Evolutionary conservation across 2,113 vertebrate genomes (phyloP), one percentile per base, ranked within the genome.

Genomic region (Antechinus stuartii): DNA sequence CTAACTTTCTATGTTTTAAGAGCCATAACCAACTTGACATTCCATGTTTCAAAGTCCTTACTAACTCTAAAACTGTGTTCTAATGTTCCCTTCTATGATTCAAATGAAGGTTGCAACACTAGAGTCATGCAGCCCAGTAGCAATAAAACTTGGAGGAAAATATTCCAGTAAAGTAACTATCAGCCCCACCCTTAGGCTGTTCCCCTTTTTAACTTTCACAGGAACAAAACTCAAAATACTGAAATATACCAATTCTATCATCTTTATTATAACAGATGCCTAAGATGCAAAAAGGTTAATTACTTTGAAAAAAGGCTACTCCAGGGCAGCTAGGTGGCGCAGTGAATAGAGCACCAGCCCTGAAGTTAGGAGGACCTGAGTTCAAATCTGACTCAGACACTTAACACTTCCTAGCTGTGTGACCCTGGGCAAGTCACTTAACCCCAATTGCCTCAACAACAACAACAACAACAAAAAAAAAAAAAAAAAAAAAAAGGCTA

Each of bases 161-260:
- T 61, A 22, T 55, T 22, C 91, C 27, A 50, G 90, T 26, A 52
- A 90, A 96, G 92, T 95, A 91, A 95, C 94, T 90, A 93, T 25
- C 94, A 96, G 53, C 61, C 96, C 95, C 27, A 0, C 52, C 54
- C 92, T 49, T 23, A 49, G 52, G 93, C 42, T 90, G 96, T 96
- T 97, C 95, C 91, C 93, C 93, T 97, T 97, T 91, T 94, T 91
- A 92, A 96, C 94, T 96, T 97, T 94, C 96, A 91, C 84, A 95
- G 42, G 53, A 52, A 92, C 23, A 93, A 93, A 56, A 92, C 91
- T 96, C 95, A 95, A 96, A 96, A 95, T 50, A 96, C 96, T 98
- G 96, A 97, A 95, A 97, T 94, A 96, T 96, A 97, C 96, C 97
- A 96, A 97, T 98, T 95, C 94, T 92, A 92, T 46, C 26, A 76